Evolutionary conservation across 64 coral and sea anemone species (phyloP), one percentile per base, ranked within the genome.

Genomic region (Pocillopora damicornis): DNA sequence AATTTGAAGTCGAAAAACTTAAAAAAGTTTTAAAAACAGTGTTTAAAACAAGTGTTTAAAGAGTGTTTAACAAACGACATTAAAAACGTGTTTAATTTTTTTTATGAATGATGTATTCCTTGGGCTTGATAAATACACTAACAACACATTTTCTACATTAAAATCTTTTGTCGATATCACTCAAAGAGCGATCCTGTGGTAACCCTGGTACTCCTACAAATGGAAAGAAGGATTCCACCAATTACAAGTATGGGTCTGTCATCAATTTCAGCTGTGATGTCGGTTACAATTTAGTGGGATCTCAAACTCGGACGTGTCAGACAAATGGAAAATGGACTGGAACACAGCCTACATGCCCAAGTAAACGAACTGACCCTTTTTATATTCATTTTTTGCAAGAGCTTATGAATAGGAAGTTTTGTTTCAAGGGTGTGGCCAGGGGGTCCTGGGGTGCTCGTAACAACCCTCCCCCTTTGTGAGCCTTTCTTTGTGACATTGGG

Each of bases 131-230:
- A 30, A 30, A 76, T 36, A 76, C 15, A 2, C 14, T 38, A 38
- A 57, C 16, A 77, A 9, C 12, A 78, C 9, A 15, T 59, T 18
- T 56, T 56, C 2, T 18, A 26, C 12, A 1, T 74, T 34, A 1
- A 16, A 71, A n/a, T 75, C 60, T 59, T n/a, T 60, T 45, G 2
- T 36, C 11, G 11, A 61, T 76, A 8, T 14, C 79, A 38, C 58
- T 64, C 26, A 23, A 63, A 94, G 92, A 84, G 76, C 88, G 88
- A 13, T 94, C 92, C 2, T 94, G 92, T 69, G 92, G 92, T 15
- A 85, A 94, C 71, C 92, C 87, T 23, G 92, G 87, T 36, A 35
- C 63, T 0, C 92, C 92, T 75, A 64, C 74, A 20, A 87, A 94
- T 68, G 92, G 92, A 18, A 61, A 75, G 15, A 94, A 94, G 69